Base-by-base conservation (phyloP, 2,113 vertebrate genomes). In the Tor tambroides region DNA sequence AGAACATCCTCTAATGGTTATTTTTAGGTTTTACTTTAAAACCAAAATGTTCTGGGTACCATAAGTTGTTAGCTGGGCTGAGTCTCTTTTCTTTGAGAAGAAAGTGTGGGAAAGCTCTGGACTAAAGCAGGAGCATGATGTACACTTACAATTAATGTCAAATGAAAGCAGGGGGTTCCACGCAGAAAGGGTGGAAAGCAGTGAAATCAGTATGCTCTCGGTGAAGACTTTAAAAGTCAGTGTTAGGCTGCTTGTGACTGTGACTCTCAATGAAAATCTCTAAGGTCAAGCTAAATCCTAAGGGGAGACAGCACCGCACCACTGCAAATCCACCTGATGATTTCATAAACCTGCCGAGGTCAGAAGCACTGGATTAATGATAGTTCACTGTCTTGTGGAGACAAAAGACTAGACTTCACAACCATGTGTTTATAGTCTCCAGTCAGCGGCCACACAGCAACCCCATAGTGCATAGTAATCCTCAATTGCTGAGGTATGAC, bases 401-500 rank as follows among this genome's bases (percentile, higher is more conserved):
- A 88, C 80, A 88, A 82, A 67, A 80, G 83, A 83, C 51, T 41
- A 69, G 14, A 80, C 87, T 92, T 90, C 85, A 75, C 86, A 83
- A 54, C 69, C 82, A 81, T 85, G 51, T 41, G 26, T 88, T 91
- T 79, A 89, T 82, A 87, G 80, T 84, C 80, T 63, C 54, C 51
- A 38, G 41, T 59, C 74, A 51, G 32, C 15, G 46, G 17, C 86
- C 46, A 88, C 80, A 82, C 38, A 61, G 51, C 10, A 71, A 74
- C 41, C n/a, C n/a, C 69, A 54, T 35, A 69, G 80, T 77, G n/a
- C 77, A 78, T 35, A 79, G 78, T 76, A 88, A 76, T 78, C 10
- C n/a, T 87, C 72, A 85, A 19, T 43, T 54, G 4, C 72, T 88
- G 59, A 78, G 41, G 56, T 51, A 77, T 32, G 71, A 32, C 41